phyloP scores from a whole-genome alignment of 2,113 vertebrate genomes.

The Amblyornis subalaris region DNA sequence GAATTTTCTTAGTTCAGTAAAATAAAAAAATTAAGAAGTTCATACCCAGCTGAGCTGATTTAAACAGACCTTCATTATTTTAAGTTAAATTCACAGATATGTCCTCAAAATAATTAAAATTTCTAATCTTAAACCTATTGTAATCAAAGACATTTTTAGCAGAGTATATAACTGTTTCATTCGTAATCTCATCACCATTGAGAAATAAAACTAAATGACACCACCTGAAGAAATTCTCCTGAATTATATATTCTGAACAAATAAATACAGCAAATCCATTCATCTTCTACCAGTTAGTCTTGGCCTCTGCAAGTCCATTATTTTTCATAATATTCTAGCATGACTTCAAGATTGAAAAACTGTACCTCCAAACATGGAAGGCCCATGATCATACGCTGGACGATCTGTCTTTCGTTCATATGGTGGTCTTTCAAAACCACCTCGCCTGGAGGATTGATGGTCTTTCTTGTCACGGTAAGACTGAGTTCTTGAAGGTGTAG shows the following conservation, averaged over 20 bases:
- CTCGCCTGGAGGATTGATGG: slow-evolving; percentile 78
- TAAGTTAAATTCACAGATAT: background rate
- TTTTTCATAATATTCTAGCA: background rate
- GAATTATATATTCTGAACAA: background rate
- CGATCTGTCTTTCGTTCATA: slow-evolving; percentile 88
- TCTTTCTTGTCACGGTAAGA: slow-evolving; percentile 88
- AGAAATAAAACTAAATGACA: background rate
- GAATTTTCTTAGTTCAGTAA: slow-evolving; percentile 52
- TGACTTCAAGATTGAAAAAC: background rate
- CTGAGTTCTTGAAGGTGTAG: slow-evolving; percentile 69
- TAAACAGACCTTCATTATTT: slow-evolving; percentile 6
- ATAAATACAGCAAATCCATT: background rate
- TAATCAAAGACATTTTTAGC: background rate
- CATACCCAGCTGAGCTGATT: slow-evolving; percentile 4
- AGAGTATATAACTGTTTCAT: background rate
- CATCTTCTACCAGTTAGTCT: background rate
- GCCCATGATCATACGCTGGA: slow-evolving; percentile 78
- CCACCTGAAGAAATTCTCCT: background rate
- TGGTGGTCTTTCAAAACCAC: slow-evolving; percentile 83
- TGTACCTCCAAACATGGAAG: slow-evolving; percentile 83
- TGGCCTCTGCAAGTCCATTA: background rate
- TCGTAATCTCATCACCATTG: background rate
- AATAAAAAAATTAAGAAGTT: slow-evolving; percentile 48
- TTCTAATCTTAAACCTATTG: background rate
- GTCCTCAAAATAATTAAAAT: background rate